Evolutionary conservation across 2,797 vertebrate species (phyloP).

Genomic region (Nasua narica): DNA sequence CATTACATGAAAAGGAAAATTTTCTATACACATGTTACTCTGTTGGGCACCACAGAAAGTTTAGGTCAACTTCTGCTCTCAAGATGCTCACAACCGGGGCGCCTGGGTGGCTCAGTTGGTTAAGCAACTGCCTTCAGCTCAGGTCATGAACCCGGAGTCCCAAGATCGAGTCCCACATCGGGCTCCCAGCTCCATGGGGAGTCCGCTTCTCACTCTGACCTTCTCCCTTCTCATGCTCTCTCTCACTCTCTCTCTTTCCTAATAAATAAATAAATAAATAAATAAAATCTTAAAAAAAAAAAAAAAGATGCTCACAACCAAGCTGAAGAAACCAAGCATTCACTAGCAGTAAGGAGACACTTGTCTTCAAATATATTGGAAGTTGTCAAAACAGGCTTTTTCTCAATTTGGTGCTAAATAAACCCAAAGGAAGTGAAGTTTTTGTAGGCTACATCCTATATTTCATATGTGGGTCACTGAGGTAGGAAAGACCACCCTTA

Average conservation of each 20-base stretch:
- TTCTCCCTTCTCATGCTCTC: too few relatives aligned
- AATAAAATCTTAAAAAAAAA: too few relatives aligned
- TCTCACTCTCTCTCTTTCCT: too few relatives aligned
- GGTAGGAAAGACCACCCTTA: not conserved
- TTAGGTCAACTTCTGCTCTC: not conserved
- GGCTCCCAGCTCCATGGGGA: too few relatives aligned
- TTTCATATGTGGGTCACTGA: not conserved
- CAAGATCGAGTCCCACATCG: too few relatives aligned
- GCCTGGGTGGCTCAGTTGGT: too few relatives aligned
- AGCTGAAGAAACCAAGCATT: not conserved
- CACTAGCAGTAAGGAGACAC: not conserved
- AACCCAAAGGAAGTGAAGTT: not conserved
- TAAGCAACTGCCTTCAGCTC: too few relatives aligned
- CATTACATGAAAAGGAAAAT: not conserved
- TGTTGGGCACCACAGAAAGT: not conserved
- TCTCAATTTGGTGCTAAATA: not conserved
- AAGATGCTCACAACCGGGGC: not conserved
- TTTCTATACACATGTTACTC: not conserved
- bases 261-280: too few relatives aligned
- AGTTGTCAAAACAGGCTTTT: not conserved
- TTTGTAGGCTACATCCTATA: not conserved
- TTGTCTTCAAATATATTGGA: not conserved
- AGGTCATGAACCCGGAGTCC: too few relatives aligned
- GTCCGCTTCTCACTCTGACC: too few relatives aligned
- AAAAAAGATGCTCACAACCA: too few relatives aligned